Evolutionary conservation across 2,888 invertebrate genomes (phyloP), one percentile per base, ranked within the genome.

Genomic region (Bibio marci): DNA sequence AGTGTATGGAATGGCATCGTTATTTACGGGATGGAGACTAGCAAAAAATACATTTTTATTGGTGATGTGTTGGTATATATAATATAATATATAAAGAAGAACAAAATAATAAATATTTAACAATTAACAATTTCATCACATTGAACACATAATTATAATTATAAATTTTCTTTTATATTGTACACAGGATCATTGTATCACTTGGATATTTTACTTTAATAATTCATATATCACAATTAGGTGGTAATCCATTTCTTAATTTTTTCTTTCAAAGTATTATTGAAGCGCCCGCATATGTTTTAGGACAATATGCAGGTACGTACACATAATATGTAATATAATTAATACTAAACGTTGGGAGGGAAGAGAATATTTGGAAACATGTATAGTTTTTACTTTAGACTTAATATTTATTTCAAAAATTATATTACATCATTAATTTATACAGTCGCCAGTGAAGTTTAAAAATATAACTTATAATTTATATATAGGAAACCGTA

Each of bases 171-270:
- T n/a, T n/a, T n/a, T n/a, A n/a, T n/a, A n/a, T n/a, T n/a, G n/a
- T n/a, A n/a, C n/a, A n/a, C n/a, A 71, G 71, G 70, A 54, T 64
- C 46, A 62, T 64, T 42, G 61, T 66, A 15, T 60, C 64, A 7
- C 51, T 67, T 41, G 64, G 64, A 40, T 72, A 71, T 49, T 62
- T 65, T 41, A 62, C 67, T 10, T 52, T 71, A 40, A 51, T 70
- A 18, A 55, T 73, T 46, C 69, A 65, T 49, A 66, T 70, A 47
- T 67, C 66, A 42, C 62, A 59, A 30, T 59, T 71, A 50, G 66
- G 66, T 40, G 73, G 71, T 27, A 76, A 76, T 57, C 75, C 76
- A 11, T 76, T 73, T 52, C 49, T 76, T 43, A 76, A 74, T 54
- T 75, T 72, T 54, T 66, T 74, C 39, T 65, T 69, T 52, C 72